These are phyloP conservation scores for Ethmia dodecea DNA, from an alignment of 2,888 invertebrate genomes.

Conservation along the genomic window DNA sequence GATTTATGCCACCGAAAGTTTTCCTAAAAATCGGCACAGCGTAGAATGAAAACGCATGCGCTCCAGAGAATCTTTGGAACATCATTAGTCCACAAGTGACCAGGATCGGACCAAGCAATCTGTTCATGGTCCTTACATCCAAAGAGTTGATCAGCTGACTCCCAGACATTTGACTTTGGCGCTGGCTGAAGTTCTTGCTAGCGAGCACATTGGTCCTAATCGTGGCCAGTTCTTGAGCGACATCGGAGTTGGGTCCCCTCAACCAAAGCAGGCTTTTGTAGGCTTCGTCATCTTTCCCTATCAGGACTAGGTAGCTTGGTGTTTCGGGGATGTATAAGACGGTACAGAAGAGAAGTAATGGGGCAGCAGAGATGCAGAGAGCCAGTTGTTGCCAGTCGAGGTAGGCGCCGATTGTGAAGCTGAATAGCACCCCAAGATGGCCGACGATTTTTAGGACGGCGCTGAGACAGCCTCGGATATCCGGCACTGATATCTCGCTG, in stretches of 20 bases:
- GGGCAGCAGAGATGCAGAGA: constrained; percentile 86
- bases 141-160: constrained; percentile 60
- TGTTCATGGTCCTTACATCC: constrained; percentile 64
- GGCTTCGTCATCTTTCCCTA: constrained; percentile 83
- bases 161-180: constrained; percentile 63
- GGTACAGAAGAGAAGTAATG: constrained; percentile 85
- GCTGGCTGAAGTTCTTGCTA: constrained; percentile 68
- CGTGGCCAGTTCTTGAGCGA: constrained; percentile 84
- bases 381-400: constrained; percentile 92
- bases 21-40: constrained; percentile 91
- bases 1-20: constrained; percentile 89
- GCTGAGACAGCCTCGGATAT: constrained; percentile 91
- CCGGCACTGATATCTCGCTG: constrained; percentile 92
- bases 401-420: constrained; percentile 89
- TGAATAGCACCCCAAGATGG: constrained; percentile 89
- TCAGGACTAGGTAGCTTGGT: constrained; percentile 88
- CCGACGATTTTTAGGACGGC: constrained; percentile 91
- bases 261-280: constrained; percentile 86
- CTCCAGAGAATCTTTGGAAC: constrained; percentile 90
- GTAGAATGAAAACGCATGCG: constrained; percentile 90
- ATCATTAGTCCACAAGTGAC: constrained; percentile 93
- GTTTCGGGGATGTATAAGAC: constrained; percentile 92
- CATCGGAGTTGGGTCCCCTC: constrained; percentile 88
- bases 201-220: constrained; percentile 83
- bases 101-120: constrained; percentile 83